Percentiles rank a stretch among this genome's conserved stretches.
These are phyloP conservation scores for Geotrypetes seraphini DNA, from an alignment of 2,797 vertebrate genomes.

Conservation along the genomic window DNA sequence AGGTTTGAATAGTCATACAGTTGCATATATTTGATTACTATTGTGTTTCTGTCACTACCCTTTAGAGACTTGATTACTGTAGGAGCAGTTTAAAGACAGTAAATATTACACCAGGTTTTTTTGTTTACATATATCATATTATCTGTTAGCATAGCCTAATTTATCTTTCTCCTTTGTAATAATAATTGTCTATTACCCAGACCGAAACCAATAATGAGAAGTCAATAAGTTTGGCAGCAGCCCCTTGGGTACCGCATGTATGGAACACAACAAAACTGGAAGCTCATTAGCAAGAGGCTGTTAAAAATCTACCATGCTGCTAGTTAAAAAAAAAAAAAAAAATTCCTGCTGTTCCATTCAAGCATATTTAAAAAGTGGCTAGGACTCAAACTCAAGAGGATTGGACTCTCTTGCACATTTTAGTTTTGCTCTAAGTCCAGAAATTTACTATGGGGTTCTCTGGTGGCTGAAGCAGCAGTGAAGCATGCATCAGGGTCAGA, in stretches of 20 bases:
- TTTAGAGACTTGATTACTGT: slow-evolving; percentile 60
- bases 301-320: no score
- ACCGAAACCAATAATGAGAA: slow-evolving; percentile 12
- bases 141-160: slow-evolving; percentile 35
- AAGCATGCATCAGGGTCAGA: no score
- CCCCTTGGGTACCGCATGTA: slow-evolving; percentile 1
- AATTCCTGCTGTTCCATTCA: no score
- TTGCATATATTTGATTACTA: slow-evolving; percentile 64
- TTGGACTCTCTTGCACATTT: no score
- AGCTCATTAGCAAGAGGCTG: slow-evolving; percentile 19
- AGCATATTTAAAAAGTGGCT: no score
- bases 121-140: slow-evolving; percentile 35
- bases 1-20: slow-evolving; percentile 64
- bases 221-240: slow-evolving; percentile 11
- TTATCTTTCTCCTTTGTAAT: slow-evolving; percentile 16
- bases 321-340: no score
- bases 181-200: slow-evolving; percentile 18
- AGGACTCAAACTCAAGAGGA: no score
- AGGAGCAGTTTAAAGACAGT: slow-evolving; percentile 46
- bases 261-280: slow-evolving; percentile 24
- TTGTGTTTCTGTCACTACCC: slow-evolving; percentile 62
- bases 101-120: slow-evolving; percentile 48
- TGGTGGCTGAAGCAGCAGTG: no score
- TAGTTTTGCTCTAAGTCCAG: no score
- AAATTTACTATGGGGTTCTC: no score